Evolutionary conservation across 1,140 invertebrate genomes (phyloP).

Genomic region (Papilio aristodemus): DNA sequence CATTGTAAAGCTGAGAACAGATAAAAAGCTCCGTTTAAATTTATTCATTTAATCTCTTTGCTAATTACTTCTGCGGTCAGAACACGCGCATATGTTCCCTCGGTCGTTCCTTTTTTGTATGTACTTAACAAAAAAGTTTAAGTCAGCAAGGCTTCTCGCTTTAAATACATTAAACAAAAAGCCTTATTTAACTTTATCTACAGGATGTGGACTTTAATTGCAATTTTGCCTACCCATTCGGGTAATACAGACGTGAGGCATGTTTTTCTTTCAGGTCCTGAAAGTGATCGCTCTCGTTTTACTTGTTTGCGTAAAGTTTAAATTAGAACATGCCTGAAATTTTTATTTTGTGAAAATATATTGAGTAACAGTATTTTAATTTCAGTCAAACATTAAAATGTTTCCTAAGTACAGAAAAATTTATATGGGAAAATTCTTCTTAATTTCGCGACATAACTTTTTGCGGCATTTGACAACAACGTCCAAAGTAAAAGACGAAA

Average conservation of each 20-base stretch:
- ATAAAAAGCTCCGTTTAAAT: slow-evolving; percentile 5
- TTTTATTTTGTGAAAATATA: too few relatives aligned
- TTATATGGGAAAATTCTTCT: slow-evolving; percentile 2
- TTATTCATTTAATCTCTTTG: slow-evolving; percentile 11
- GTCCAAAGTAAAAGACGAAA: slow-evolving; percentile 2
- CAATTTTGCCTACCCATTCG: too few relatives aligned
- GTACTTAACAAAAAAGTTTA: slow-evolving; percentile 7
- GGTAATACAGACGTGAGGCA: too few relatives aligned
- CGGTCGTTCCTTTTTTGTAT: slow-evolving; percentile 8
- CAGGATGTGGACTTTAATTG: too few relatives aligned
- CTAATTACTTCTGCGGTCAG: slow-evolving; percentile 3
- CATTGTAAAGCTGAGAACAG: slow-evolving; percentile 7
- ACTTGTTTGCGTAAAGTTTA: too few relatives aligned
- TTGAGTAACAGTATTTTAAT: neutral
- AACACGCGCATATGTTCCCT: slow-evolving; percentile 2
- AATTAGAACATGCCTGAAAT: too few relatives aligned
- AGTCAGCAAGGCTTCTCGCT: slow-evolving; percentile 1
- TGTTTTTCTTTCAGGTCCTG: too few relatives aligned
- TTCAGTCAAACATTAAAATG: neutral
- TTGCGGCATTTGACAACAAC: slow-evolving; percentile 10
- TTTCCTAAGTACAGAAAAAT: neutral
- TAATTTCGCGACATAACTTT: slow-evolving; percentile 7
- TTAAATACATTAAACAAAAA: neutral
- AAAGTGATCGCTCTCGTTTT: too few relatives aligned
- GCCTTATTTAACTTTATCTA: too few relatives aligned